These are phyloP conservation scores for Pammene aurita DNA, from an alignment of 2,888 invertebrate genomes.

Conservation along the genomic window DNA sequence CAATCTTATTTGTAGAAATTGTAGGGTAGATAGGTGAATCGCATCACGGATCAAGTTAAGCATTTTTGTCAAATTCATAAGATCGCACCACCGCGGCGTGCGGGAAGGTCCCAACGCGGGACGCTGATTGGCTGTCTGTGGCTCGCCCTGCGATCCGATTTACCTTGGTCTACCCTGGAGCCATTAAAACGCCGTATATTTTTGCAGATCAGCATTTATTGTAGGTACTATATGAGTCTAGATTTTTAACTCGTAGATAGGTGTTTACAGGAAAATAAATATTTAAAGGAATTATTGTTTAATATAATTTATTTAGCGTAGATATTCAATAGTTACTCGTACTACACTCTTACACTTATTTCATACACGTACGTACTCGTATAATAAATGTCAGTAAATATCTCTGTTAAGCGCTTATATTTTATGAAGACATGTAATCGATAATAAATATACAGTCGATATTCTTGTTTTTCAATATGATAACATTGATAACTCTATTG, in stretches of 20 bases:
- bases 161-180: too few relatives aligned
- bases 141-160: too few relatives aligned
- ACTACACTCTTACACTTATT: neutral
- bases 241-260: neutral
- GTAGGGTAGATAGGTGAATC: too few relatives aligned
- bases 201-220: neutral
- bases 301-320: constrained; percentile 2
- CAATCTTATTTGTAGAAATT: too few relatives aligned
- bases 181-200: too few relatives aligned
- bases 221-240: too few relatives aligned
- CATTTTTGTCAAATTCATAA: too few relatives aligned
- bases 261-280: neutral
- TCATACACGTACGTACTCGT: neutral
- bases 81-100: too few relatives aligned
- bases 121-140: too few relatives aligned
- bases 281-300: neutral
- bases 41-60: too few relatives aligned
- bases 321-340: neutral
- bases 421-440: neutral
- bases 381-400: neutral
- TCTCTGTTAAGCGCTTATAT: neutral
- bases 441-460: constrained; percentile 31
- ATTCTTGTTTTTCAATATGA: constrained; percentile 31
- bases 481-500: neutral
- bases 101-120: too few relatives aligned